Percentiles rank a stretch among this genome's conserved stretches.
Conservation (phyloP, 1,140 invertebrate genomes). For the Papilio polytes region DNA sequence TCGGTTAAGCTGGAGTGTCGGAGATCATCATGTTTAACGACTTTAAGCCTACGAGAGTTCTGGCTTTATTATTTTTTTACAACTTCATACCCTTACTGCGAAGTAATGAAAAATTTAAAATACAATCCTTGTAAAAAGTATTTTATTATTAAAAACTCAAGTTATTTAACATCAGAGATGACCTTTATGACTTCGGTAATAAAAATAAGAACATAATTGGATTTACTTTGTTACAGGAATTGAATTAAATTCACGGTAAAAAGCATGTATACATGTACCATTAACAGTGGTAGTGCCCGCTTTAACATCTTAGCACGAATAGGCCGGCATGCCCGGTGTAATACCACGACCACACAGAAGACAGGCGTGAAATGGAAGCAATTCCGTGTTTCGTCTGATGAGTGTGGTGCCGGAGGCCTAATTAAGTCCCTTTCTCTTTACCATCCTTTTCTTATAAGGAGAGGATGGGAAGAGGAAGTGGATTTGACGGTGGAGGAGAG, state of each 20-base stretch:
- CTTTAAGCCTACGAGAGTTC: slow-evolving; percentile 10
- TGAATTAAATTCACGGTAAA: neutral
- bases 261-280: no score
- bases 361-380: no score
- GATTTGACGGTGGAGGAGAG: no score
- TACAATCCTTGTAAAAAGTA: neutral
- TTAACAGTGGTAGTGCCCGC: no score
- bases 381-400: no score
- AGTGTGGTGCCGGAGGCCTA: no score
- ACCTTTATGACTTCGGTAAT: neutral
- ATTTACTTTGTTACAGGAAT: neutral
- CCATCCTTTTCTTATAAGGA: no score
- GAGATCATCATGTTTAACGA: slow-evolving; percentile 30
- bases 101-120: slow-evolving; percentile 30
- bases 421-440: no score
- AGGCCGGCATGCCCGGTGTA: no score
- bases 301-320: no score
- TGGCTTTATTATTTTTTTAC: slow-evolving; percentile 32
- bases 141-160: slow-evolving; percentile 22
- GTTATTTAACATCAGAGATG: neutral
- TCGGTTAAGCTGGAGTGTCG: slow-evolving; percentile 8
- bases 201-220: neutral
- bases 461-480: no score
- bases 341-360: no score
- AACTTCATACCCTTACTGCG: slow-evolving; percentile 22